Evolutionary conservation across 2,888 invertebrate genomes (phyloP), one percentile per base, ranked within the genome.

Genomic region (Axea sp.): DNA sequence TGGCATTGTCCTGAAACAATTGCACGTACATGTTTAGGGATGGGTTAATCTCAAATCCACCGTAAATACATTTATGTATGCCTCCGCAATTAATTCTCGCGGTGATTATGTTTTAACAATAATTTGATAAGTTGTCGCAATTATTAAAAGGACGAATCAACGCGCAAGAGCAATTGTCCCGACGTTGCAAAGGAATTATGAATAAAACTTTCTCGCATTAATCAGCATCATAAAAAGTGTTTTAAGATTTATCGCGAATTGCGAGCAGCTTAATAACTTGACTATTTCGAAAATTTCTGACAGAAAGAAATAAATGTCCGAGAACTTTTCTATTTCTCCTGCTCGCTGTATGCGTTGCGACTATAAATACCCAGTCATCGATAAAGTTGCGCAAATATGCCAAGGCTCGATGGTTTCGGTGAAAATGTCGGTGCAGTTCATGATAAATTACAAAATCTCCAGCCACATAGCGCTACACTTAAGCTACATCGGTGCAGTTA

Each of bases 1-100:
- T 73, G 81, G 78, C 86, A 87, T 86, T 86, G 85, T 82, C 82
- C 86, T 87, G 82, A 77, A 86, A 86, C 80, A 83, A 82, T 80
- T 77, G 51, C 67, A 28, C 41, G 69, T 45, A 55, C 55, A 76
- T 59, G 60, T 62, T 76, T 65, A 69, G 60, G 47, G 43, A 53
- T 30, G 51, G 57, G 67, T 49, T 67, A 53, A 51, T 72, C 51
- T 55, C 9, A 12, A 47, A 71, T 64, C 45, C 47, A 24, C 31
- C 37, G 57, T 30, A 57, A 65, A 68, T 62, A 51, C 47, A 67
- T 57, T 69, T 51, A 55, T 28, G 39, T 33, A 19, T 19, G 11
- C 19, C 9, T 12, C 28, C 19, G 45, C 57, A 43, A 69, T 69
- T 71, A 71, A 62, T 71, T 33, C 8, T 35, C 19, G 7, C 31